phyloP scores from a whole-genome alignment of 2,113 vertebrate species.

The Salvelinus alpinus region DNA sequence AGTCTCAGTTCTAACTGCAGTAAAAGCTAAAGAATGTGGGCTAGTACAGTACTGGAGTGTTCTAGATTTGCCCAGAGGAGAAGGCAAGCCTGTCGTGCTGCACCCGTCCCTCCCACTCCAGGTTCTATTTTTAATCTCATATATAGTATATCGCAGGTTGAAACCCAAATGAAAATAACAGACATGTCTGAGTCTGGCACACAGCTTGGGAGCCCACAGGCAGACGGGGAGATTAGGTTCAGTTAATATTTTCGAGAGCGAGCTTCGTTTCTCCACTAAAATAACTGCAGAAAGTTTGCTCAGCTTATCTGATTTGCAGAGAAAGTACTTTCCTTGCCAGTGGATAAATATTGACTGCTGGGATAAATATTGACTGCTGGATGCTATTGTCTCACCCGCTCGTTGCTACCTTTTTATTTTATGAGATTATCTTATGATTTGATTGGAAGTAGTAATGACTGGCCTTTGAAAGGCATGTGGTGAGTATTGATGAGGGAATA shows the following conservation, averaged over 20 bases:
- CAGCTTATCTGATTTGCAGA: not conserved
- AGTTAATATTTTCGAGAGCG: constrained; percentile 28
- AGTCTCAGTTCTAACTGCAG: too few relatives aligned
- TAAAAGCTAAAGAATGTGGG: too few relatives aligned
- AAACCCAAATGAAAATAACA: constrained; percentile 38
- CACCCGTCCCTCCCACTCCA: not conserved
- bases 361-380: too few relatives aligned
- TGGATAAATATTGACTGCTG: not conserved
- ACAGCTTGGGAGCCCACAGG: constrained; percentile 27
- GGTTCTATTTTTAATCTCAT: not conserved
- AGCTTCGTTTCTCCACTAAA: not conserved
- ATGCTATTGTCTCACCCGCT: not conserved
- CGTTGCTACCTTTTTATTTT: not conserved
- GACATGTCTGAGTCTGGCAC: constrained; percentile 30
- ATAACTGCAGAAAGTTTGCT: not conserved
- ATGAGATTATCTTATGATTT: not conserved
- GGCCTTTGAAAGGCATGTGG: not conserved
- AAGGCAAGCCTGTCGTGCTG: not conserved
- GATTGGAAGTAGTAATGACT: not conserved
- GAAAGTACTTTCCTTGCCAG: not conserved
- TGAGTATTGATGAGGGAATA: not conserved
- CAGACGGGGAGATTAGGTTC: constrained; percentile 16
- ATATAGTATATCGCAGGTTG: constrained; percentile 18
- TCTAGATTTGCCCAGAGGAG: not conserved
- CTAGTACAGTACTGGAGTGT: not conserved